Evolutionary conservation across 23 tunicate genomes (phyloP).

Genomic region (Styela clava): DNA sequence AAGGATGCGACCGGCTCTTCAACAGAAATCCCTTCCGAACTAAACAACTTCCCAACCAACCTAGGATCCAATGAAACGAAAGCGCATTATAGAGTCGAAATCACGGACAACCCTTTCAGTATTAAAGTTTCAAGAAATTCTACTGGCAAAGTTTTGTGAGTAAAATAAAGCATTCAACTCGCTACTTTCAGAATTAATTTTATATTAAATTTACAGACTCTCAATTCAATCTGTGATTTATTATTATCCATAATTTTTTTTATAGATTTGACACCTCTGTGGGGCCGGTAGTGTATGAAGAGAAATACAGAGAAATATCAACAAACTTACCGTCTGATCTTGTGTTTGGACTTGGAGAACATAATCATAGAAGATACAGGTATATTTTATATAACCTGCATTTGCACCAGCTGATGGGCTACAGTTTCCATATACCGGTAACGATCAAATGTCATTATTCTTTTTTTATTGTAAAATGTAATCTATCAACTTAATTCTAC

Average conservation of each 20-base stretch:
- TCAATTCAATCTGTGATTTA: background rate
- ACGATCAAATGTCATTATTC: too few species aligned
- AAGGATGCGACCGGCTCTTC: background rate
- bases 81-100: conserved; percentile 38
- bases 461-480: too few species aligned
- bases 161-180: background rate
- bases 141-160: conserved; percentile 46
- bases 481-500: too few species aligned
- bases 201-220: too few species aligned
- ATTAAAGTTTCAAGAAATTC: conserved; percentile 38
- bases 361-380: conserved; percentile 93
- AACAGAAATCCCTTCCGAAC: conserved; percentile 54
- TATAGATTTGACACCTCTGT: conserved; percentile 54
- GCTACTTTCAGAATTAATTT: background rate
- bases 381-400: conserved; percentile 2
- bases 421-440: too few species aligned
- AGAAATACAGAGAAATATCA: conserved; percentile 92
- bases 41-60: conserved; percentile 16
- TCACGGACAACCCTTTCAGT: conserved; percentile 40
- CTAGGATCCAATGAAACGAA: background rate
- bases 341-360: conserved; percentile 97
- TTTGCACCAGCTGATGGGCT: background rate
- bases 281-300: conserved; percentile 66
- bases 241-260: too few species aligned
- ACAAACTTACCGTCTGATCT: conserved; percentile 57